These are phyloP conservation scores for Heliconius eleuchia DNA, from an alignment of 1,140 invertebrate species.

Conservation along the genomic window DNA sequence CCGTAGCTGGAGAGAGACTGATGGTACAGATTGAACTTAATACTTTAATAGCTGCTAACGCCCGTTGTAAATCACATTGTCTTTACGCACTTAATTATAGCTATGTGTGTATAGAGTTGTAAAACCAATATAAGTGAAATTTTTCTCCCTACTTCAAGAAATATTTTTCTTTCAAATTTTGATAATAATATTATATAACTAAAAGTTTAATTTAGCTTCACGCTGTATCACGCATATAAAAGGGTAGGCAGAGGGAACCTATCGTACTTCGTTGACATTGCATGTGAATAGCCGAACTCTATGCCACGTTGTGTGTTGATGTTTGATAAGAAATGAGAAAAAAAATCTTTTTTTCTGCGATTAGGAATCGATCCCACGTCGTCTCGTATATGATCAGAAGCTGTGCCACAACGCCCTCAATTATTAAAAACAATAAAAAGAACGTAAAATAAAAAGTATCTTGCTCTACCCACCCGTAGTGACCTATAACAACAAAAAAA, in stretches of 20 bases:
- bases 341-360: too few species aligned
- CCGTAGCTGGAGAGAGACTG: not conserved
- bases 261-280: too few species aligned
- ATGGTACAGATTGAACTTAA: constrained; percentile 10
- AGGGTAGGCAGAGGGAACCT: not conserved
- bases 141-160: too few species aligned
- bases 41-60: constrained; percentile 1
- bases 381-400: too few species aligned
- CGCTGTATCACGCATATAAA: not conserved
- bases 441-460: not conserved
- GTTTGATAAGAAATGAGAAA: too few species aligned
- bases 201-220: not conserved
- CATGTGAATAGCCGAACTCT: not conserved
- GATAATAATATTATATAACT: too few species aligned
- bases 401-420: too few species aligned
- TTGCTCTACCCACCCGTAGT: not conserved
- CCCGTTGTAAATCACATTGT: constrained; percentile 5
- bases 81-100: not conserved
- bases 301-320: too few species aligned
- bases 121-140: too few species aligned
- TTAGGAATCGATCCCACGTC: too few species aligned
- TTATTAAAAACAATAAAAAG: not conserved
- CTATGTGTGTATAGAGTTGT: not conserved
- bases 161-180: too few species aligned
- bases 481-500: not conserved